Base-by-base conservation (phyloP, 1,140 invertebrate genomes). In the Lepidurus apus region DNA sequence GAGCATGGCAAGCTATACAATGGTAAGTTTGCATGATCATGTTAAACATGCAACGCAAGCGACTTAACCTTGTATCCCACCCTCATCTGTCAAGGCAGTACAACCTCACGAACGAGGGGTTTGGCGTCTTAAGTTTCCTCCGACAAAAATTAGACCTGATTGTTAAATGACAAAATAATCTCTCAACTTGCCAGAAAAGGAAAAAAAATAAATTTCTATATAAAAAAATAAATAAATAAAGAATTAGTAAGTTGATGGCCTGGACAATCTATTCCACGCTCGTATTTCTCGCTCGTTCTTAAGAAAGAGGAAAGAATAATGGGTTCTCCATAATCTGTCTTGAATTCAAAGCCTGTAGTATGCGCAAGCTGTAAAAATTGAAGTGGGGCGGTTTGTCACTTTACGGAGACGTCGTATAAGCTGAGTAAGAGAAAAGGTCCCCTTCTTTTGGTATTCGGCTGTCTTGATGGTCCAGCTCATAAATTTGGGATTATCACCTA, bases 331-430 rank as follows among this genome's bases (percentile, higher is more conserved):
- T 65, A 65, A 65, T 65, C 53, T 65, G 53, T 65, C 53, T 65
- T 65, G n/a, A 65, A 65, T 65, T 65, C 53, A 65, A 65, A 65
- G 53, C 8, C n/a, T 65, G 53, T 17, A 17, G 53, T 65, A 65
- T 65, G 53, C 53, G 53, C 34, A 65, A 13, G 53, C 53, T 21
- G 53, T 65, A 65, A 65, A 65, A 65, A 65, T 65, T 65, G 53
- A 65, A 65, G 53, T 65, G 53, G 53, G 53, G 17, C 53, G n/a
- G 53, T 65, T 65, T 65, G 53, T 65, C 53, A 65, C 53, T 65
- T 65, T 21, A 65, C 17, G 53, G 53, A 65, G 9, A 65, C 53
- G n/a, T 65, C 53, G 53, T 65, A 65, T 65, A 17, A 65, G 53
- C 8, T 21, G 53, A 65, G 21, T 65, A 65, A 65, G 53, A 65